A percentile compares a stretch with the other conserved stretches of the same genome.
These are phyloP conservation scores for Apodemia duryi DNA, from an alignment of 2,888 invertebrate genomes.

Conservation along the genomic window DNA sequence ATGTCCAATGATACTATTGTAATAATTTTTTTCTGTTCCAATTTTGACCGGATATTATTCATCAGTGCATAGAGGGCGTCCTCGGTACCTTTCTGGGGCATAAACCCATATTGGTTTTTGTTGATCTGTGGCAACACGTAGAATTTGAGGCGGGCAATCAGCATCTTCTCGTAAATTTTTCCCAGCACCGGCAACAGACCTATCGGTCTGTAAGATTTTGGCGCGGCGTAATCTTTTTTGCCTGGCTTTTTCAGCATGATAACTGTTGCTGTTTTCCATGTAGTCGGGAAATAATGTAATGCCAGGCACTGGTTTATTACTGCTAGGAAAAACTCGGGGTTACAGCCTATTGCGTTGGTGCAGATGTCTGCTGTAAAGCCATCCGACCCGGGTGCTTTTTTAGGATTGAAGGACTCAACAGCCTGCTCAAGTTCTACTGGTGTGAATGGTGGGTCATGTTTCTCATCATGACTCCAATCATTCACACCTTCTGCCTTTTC, in stretches of 20 bases:
- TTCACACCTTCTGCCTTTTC: not conserved
- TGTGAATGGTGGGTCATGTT: not conserved
- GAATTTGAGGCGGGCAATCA: conserved; percentile 5
- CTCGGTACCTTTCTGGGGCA: too few species aligned
- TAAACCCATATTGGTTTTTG: not conserved
- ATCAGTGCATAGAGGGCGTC: too few species aligned
- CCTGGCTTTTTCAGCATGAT: not conserved
- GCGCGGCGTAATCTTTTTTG: not conserved
- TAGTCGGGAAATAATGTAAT: not conserved
- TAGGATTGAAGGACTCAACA: not conserved
- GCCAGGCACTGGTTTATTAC: not conserved
- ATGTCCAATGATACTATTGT: too few species aligned
- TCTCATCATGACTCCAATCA: not conserved
- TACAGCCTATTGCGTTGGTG: not conserved
- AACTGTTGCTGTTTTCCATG: not conserved
- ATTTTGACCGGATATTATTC: too few species aligned
- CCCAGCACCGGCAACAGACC: too few species aligned
- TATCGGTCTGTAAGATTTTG: not conserved
- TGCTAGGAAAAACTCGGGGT: not conserved
- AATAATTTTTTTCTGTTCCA: too few species aligned
- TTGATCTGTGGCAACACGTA: not conserved
- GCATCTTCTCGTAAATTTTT: not conserved
- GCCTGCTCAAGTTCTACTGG: not conserved
- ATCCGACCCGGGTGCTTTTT: not conserved
- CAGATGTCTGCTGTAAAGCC: not conserved